Evolutionary conservation across 2,797 vertebrate genomes (phyloP), one percentile per base, ranked within the genome.

Genomic region (Coreius guichenoti): DNA sequence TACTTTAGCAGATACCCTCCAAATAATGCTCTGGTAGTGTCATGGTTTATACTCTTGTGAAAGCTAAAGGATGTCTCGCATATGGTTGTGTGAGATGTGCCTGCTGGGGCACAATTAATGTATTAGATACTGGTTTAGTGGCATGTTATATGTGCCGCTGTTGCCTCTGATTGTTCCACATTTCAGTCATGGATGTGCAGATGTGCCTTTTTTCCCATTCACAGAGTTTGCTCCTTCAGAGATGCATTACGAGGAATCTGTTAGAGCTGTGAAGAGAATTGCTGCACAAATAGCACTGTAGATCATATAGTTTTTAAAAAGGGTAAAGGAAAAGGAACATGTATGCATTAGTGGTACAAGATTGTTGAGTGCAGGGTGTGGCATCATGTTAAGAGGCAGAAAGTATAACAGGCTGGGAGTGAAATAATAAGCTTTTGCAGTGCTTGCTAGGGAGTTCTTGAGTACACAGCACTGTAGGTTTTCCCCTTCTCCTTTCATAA

Each of bases 181-280:
- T 61, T 61, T 67, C 43, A 74, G 8, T 8, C 31, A 39, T 26
- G 29, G 5, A 49, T 31, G 19, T 74, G 5, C 51, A 31, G n/a
- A 58, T 43, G 16, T 54, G n/a, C 31, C 54, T 13, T 43, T 21
- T 8, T 23, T 1, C 78, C 47, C 77, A 23, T 63, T 67, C 47
- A 0, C 1, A 73, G 54, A 58, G 74, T 81, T 85, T 75, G 49
- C 86, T 87, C 78, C 80, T 83, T 85, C 73, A 49, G 49, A 33
- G 23, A 69, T 23, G 67, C 74, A 74, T 73, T 90, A 88, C 86
- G 90, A 91, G 80, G 90, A 92, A 92, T 87, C 90, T 91, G 90
- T 90, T 85, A 87, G 82, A 90, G 70, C 45, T 87, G 69, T 86
- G 73, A 91, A 86, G 91, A 90, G 80, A 90, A 86, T 69, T 65